phyloP scores from a whole-genome alignment of 64 coral and sea anemone genomes.

The Montipora cactus region DNA sequence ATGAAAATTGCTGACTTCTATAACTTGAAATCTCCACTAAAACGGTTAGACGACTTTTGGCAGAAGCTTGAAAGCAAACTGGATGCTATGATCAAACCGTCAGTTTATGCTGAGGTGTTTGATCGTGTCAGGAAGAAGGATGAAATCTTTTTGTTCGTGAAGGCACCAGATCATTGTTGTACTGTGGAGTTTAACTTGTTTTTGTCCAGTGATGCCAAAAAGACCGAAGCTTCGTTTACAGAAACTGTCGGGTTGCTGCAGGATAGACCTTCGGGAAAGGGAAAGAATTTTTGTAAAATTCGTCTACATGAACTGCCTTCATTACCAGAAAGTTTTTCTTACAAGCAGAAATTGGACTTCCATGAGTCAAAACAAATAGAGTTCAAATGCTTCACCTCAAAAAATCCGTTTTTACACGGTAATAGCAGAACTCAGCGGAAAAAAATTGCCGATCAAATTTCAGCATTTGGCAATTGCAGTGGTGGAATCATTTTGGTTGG shows the following conservation, averaged over 20 bases:
- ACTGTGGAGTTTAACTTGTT: neutral
- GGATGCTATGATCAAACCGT: neutral
- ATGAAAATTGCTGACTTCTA: neutral
- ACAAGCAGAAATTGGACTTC: neutral
- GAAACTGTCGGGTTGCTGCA: neutral
- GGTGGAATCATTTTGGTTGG: slow-evolving; percentile 6
- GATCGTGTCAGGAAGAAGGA: neutral
- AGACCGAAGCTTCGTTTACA: rapidly evolving
- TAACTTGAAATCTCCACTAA: rapidly evolving
- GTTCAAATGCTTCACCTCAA: neutral
- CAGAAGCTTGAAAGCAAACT: neutral
- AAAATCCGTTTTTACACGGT: neutral
- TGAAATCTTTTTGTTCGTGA: neutral
- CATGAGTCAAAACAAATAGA: neutral
- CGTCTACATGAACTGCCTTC: neutral
- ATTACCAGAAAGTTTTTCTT: neutral
- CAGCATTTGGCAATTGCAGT: neutral
- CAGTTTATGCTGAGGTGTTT: neutral
- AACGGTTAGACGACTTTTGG: neutral
- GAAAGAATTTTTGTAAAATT: neutral
- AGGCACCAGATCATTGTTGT: neutral
- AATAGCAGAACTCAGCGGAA: no score
- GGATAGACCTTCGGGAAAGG: neutral
- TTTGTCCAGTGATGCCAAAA: neutral
- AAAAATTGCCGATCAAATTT: neutral